Conservation (phyloP, 2,113 vertebrate species). For the Capricornis sumatraensis region DNA sequence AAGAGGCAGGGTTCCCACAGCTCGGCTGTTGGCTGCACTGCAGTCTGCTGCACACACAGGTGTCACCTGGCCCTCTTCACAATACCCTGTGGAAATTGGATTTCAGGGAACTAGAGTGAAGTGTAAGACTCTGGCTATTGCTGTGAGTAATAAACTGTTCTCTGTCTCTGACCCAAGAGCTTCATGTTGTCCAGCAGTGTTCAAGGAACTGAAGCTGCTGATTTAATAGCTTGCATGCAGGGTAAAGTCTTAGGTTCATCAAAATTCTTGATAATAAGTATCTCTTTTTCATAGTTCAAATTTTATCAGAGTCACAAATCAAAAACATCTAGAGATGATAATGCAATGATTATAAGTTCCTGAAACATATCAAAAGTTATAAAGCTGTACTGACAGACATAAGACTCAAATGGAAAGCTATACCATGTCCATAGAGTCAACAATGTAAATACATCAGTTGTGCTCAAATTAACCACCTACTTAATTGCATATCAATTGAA, state of each 20-base stretch:
- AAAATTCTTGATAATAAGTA: background rate
- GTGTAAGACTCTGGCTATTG: background rate
- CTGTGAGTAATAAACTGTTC: background rate
- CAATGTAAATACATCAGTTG: background rate
- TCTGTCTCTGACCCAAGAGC: background rate
- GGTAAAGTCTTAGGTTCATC: background rate
- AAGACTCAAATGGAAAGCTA: background rate
- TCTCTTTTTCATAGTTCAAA: background rate
- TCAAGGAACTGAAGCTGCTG: background rate
- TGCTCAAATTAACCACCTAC: background rate
- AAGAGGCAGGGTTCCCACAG: background rate
- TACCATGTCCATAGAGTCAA: background rate
- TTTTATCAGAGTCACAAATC: background rate
- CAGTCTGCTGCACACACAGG: background rate
- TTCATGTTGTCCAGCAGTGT: background rate
- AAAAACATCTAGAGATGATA: background rate
- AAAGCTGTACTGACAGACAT: background rate
- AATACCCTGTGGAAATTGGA: background rate
- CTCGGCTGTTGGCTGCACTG: background rate
- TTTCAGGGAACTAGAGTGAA: background rate
- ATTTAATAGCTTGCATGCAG: background rate
- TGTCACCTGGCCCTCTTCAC: background rate
- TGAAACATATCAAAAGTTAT: background rate
- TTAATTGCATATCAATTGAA: background rate
- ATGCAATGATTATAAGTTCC: background rate